These are phyloP conservation scores for Dermolepida albohirtum DNA, from an alignment of 2,888 invertebrate genomes.

Conservation along the genomic window DNA sequence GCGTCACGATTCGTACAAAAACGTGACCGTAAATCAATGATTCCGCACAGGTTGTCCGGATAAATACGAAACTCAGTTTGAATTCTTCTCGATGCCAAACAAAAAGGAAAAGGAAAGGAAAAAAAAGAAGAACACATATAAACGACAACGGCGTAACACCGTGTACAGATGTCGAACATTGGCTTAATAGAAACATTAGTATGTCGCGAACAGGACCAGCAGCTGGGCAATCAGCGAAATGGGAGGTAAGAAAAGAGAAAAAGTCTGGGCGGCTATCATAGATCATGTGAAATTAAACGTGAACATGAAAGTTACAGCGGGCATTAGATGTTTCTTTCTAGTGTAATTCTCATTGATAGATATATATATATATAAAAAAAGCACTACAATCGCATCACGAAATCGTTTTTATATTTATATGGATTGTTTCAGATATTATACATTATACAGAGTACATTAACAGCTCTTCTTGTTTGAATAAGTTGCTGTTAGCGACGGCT, in stretches of 20 bases:
- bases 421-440: too few species aligned
- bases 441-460: too few species aligned
- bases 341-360: background rate
- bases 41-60: conserved; percentile 23
- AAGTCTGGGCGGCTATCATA: conserved; percentile 3
- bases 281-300: conserved; percentile 22
- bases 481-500: too few species aligned
- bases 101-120: conserved; percentile 4
- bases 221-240: conserved; percentile 1
- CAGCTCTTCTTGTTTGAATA: too few species aligned
- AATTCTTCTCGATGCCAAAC: background rate
- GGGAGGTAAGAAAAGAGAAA: background rate
- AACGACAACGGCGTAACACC: conserved; percentile 7
- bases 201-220: conserved; percentile 11
- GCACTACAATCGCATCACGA: too few species aligned
- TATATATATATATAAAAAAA: background rate
- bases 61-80: conserved; percentile 11
- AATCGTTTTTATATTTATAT: too few species aligned
- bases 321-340: background rate
- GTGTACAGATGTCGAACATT: conserved; percentile 14
- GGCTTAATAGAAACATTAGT: conserved; percentile 19
- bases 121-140: conserved; percentile 6
- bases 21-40: conserved; percentile 34
- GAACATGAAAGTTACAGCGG: conserved; percentile 2
- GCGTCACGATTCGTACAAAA: conserved; percentile 23